These are phyloP conservation scores for Seriola rivoliana DNA, from an alignment of 2,113 vertebrate species.

Conservation along the genomic window DNA sequence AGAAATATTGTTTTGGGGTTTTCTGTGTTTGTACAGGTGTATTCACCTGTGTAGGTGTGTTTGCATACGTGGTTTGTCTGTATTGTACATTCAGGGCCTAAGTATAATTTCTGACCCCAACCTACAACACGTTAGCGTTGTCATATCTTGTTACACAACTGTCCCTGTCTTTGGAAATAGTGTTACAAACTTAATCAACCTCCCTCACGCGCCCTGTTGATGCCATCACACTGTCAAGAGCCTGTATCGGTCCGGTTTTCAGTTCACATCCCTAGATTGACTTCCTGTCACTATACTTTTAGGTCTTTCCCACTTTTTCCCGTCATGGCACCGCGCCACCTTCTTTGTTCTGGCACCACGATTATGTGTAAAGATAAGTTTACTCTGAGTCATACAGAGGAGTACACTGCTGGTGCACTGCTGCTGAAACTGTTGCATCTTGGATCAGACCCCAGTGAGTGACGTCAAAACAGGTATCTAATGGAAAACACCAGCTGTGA, in stretches of 20 bases:
- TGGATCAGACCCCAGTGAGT: conserved; percentile 24
- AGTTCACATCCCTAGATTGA: neutral
- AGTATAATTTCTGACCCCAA: neutral
- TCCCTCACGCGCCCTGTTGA: neutral
- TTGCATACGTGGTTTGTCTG: conserved; percentile 4
- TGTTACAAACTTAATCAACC: conserved; percentile 15
- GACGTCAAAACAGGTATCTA: conserved; percentile 30
- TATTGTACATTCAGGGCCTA: neutral
- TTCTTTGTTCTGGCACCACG: conserved; percentile 4
- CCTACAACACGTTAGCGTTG: neutral
- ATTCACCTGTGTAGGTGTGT: neutral
- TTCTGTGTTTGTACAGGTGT: neutral
- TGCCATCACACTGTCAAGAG: neutral
- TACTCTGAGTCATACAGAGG: conserved; percentile 12
- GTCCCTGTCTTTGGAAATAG: neutral
- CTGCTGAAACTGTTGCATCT: conserved; percentile 21
- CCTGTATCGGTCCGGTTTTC: neutral
- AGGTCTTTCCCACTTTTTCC: neutral
- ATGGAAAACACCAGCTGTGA: conserved; percentile 44
- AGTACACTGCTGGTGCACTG: neutral
- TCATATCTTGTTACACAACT: neutral
- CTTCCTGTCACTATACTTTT: neutral
- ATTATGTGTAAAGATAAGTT: conserved; percentile 21
- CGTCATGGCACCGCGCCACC: neutral
- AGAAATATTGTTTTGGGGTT: conserved; percentile 9